Evolutionary conservation across 2,113 vertebrate species (phyloP), one percentile per base, ranked within the genome.

Genomic region (Crypturellus undulatus): DNA sequence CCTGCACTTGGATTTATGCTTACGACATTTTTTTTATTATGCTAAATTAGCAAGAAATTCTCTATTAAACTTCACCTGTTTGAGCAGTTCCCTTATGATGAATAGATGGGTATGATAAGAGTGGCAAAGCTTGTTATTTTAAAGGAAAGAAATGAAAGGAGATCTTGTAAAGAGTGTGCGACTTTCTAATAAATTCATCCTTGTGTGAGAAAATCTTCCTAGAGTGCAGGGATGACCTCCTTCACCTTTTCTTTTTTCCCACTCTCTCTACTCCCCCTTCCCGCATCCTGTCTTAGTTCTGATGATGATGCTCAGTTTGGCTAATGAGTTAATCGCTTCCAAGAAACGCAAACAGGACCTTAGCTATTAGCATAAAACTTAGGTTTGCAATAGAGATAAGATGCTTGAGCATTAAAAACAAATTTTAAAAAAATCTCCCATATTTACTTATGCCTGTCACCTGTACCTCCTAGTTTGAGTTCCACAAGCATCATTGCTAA

Each of bases 381-480:
- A 49, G 52, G 56, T 63, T 82, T 43, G 7, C 76, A 13, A 89
- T 85, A 58, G 58, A 72, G 75, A 43, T 24, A 32, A 10, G 49
- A 19, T 19, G 15, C 82, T 34, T 62, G 47, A 76, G 84, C 68
- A 82, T 2, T 6, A 6, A 67, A 42, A 47, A 18, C 0, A 0
- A 69, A 68, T 78, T 51, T 49, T 24, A 30, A 32, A 87, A 76
- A 81, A 9, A 9, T 60, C 47, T 36, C 6, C 56, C 75, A 87
- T 30, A 34, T 5, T 81, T 60, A 19, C 3, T 3, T 10, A 3
- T 28, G 6, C 22, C 6, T 36, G 38, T 76, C 12, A 47, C 26
- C 6, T 8, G 10, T 28, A 20, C 8, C 24, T 67, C 40, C 13
- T 7, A 47, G 19, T 25, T 6, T 19, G 40, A 52, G 13, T 67